Evolutionary conservation across 2,888 invertebrate species (phyloP), one percentile per base, ranked within the genome.

Genomic region (Neoascia interrupta): DNA sequence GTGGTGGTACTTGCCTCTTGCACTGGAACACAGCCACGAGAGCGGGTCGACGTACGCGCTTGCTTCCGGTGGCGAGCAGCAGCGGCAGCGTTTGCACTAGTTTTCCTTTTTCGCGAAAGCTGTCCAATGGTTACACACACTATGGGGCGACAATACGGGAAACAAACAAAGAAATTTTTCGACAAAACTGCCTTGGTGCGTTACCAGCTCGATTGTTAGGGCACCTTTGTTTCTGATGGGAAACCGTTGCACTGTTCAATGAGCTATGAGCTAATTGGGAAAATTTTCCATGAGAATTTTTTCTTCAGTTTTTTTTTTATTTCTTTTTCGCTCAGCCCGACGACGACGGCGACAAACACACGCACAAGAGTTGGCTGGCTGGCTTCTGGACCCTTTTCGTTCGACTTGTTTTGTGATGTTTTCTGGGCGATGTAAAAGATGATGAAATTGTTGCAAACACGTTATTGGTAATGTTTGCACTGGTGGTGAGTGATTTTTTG

Each of bases 71-170:
- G 53, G 15, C 64, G 51, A 58, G 34, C 34, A 11, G 53, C 53
- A 21, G 60, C 61, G 28, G 53, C 45, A 39, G 61, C 70, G 70
- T 47, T 61, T 45, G 54, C 61, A 68, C 73, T 73, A 51, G 79
- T 43, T 68, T 79, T 79, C 23, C 79, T 79, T 61, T 79, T 79
- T 10, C 79, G 72, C 53, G 72, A 73, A 73, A 73, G 54, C 73
- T 79, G 79, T 61, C 68, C 79, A 79, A 79, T 79, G 79, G 60
- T 79, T 79, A 73, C 43, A 70, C 70, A 64, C 66, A 74, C 64
- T 6, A 36, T 41, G 13, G 34, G 18, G 5, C 26, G 28, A 39
- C 21, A 54, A 60, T 39, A 41, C 26, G 15, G 36, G 41, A 26
- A 58, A 13, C 64, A 70, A 76, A 76, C 76, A 76, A 76, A 76